phyloP scores from a whole-genome alignment of 1,140 invertebrate species.

The Amphibalanus amphitrite region DNA sequence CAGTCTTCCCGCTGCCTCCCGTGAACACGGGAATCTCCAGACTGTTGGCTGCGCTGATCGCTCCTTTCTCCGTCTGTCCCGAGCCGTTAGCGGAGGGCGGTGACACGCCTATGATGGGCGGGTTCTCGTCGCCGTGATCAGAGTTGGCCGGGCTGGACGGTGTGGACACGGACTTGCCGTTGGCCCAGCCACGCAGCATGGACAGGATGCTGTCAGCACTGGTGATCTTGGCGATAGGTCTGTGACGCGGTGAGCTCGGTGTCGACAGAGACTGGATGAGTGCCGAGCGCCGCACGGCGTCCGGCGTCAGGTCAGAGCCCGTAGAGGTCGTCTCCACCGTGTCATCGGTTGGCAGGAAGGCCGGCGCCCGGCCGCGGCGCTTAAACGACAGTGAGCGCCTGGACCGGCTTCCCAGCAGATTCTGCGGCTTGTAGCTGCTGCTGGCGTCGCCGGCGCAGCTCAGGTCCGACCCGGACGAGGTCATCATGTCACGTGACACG shows the following conservation, averaged over 20 bases:
- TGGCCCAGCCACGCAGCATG: neutral
- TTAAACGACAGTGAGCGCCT: neutral
- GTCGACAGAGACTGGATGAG: neutral
- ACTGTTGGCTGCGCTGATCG: neutral
- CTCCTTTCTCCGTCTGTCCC: neutral
- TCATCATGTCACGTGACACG: neutral
- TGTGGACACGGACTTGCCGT: neutral
- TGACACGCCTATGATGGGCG: neutral
- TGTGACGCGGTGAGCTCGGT: neutral
- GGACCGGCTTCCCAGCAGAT: neutral
- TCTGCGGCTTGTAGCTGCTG: neutral
- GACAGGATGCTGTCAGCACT: neutral
- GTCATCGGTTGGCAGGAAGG: neutral
- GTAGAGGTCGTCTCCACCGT: neutral
- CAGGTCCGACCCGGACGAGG: slow-evolving; percentile 1
- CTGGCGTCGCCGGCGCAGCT: neutral
- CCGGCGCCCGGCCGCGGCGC: neutral
- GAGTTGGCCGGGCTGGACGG: neutral
- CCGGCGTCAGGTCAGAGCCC: neutral
- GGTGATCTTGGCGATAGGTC: neutral
- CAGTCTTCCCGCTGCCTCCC: neutral
- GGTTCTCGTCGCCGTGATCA: neutral
- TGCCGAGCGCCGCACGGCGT: neutral
- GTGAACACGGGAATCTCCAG: neutral
- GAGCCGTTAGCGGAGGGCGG: neutral